Evolutionary conservation across 2,888 invertebrate species (phyloP), one percentile per base, ranked within the genome.

Genomic region (Monopis laevigella): DNA sequence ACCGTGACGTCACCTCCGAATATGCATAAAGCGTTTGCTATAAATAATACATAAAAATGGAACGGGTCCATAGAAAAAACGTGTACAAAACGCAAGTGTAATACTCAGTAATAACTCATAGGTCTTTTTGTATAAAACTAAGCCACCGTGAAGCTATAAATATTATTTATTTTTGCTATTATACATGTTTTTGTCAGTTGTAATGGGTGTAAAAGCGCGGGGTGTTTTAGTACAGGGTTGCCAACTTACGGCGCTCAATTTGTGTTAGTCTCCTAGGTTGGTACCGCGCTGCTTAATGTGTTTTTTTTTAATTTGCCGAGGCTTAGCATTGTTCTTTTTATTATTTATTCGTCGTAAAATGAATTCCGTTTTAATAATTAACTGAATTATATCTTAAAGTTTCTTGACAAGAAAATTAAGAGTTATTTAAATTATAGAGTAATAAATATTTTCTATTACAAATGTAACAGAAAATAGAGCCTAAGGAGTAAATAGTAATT

Each of bases 161-260:
- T 80, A 75, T 72, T 78, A 73, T 80, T 80, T 78, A 80, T 80
- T 77, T 78, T 73, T 72, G 73, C 75, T 77, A 78, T 80, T 80
- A 77, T 77, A 75, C 75, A 67, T 65, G 72, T 71, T 77, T 75
- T 75, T 78, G 78, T 78, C 71, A 69, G 71, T 68, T 61, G 73
- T 73, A 71, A 75, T 73, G 74, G 74, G 64, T 67, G 71, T 66
- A 63, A 54, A 64, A 65, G 49, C 60, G 55, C 38, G 36, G 40
- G 19, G 40, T 32, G 17, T 30, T 32, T 40, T 12, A 8, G 12
- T 32, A 10, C 24, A 24, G 24, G 24, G 24, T 24, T 24, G 24
- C 24, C 24, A 24, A 24, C 24, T 24, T 7, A 6, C 24, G 10
- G 10, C 24, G n/a, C n/a, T n/a, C n/a, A n/a, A n/a, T n/a, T n/a